These are phyloP conservation scores for Oxyscelio sp. DNA, from an alignment of 2,888 invertebrate genomes.

Conservation along the genomic window DNA sequence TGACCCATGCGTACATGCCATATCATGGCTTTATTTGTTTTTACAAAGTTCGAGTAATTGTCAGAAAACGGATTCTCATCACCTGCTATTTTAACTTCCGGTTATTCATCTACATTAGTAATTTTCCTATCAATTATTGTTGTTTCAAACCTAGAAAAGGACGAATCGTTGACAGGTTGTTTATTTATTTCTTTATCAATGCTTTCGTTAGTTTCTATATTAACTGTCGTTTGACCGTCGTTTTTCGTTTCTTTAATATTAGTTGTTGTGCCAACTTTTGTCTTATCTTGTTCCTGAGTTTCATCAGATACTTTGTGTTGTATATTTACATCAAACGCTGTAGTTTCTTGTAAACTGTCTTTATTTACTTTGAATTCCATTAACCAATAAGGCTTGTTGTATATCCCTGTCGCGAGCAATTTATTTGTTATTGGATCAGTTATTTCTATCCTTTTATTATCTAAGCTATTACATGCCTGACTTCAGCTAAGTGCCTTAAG, in stretches of 20 bases:
- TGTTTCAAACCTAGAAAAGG: background rate
- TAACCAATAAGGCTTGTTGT: no score
- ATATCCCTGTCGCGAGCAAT: background rate
- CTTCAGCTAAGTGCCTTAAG: background rate
- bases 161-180: background rate
- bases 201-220: background rate
- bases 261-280: no score
- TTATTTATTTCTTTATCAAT: no score
- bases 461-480: background rate
- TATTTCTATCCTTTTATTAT: background rate
- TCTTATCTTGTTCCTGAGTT: no score
- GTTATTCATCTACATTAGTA: background rate
- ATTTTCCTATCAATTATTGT: background rate
- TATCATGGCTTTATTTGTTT: slow-evolving; percentile 2
- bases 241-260: background rate
- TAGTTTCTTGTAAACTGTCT: background rate
- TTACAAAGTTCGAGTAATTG: background rate
- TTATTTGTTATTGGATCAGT: background rate
- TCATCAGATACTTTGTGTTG: no score
- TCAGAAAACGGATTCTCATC: background rate
- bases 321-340: background rate
- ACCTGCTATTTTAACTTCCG: background rate
- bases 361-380: background rate
- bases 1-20: slow-evolving; percentile 12
- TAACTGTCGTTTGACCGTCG: background rate